phyloP scores from a whole-genome alignment of 2,113 vertebrate species.

The Sinocyclocheilus rhinocerous region DNA sequence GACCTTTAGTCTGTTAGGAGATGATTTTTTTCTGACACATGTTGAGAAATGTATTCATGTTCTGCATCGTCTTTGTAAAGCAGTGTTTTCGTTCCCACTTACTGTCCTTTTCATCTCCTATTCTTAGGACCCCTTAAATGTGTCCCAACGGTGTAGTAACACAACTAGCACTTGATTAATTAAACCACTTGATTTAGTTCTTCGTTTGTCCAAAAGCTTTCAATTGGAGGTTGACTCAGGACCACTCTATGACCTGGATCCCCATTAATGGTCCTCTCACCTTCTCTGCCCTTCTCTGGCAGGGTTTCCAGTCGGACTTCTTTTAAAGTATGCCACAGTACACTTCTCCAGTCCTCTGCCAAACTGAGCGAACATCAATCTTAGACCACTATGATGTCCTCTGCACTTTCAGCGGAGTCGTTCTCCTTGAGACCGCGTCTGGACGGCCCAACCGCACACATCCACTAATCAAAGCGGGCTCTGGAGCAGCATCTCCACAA shows the following conservation, averaged over 20 bases:
- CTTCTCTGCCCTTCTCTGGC: constrained; percentile 24
- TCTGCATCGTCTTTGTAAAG: background rate
- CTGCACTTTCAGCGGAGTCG: background rate
- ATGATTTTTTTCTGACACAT: background rate
- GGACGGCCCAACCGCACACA: constrained; percentile 22
- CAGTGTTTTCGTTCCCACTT: background rate
- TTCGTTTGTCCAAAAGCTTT: constrained; percentile 15
- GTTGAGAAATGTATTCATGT: background rate
- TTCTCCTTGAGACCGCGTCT: constrained; percentile 24
- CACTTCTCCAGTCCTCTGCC: constrained; percentile 32
- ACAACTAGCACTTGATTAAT: constrained; percentile 11
- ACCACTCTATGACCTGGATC: constrained; percentile 30
- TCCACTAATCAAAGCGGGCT: constrained; percentile 45
- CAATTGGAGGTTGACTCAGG: background rate
- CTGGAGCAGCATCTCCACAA: constrained; percentile 39
- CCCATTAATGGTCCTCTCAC: constrained; percentile 22
- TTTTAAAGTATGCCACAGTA: constrained; percentile 34
- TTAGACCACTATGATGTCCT: background rate
- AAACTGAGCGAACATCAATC: constrained; percentile 30
- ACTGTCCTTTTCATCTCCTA: background rate
- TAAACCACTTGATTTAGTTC: constrained; percentile 21
- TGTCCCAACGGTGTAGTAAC: background rate
- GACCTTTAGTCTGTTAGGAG: background rate
- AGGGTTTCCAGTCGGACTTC: background rate
- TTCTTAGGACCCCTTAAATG: background rate